Evolutionary conservation across 2,888 invertebrate genomes (phyloP).

Genomic region (Rotaria sp.): DNA sequence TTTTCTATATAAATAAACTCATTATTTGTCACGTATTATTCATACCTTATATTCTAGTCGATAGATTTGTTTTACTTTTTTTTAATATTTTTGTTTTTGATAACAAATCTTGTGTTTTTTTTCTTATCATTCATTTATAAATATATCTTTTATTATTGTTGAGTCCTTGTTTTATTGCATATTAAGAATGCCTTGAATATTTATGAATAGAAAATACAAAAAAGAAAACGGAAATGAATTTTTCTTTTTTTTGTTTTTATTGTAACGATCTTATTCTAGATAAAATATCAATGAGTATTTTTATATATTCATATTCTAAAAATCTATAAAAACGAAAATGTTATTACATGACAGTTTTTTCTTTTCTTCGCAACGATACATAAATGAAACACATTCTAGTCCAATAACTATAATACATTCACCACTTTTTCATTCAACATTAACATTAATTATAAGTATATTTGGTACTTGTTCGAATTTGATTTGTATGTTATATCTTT

Average conservation of each 20-base stretch:
- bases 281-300: background rate
- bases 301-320: background rate
- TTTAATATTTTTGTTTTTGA: too few relatives aligned
- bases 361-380: background rate
- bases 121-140: too few relatives aligned
- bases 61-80: too few relatives aligned
- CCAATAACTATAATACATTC: background rate
- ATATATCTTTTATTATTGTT: too few relatives aligned
- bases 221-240: background rate
- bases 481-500: background rate
- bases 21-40: too few relatives aligned
- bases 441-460: background rate
- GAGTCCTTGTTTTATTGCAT: background rate
- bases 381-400: background rate
- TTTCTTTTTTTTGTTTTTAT: background rate
- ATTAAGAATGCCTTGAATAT: background rate
- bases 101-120: too few relatives aligned
- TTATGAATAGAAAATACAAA: background rate
- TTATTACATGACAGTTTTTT: slow-evolving; percentile 16
- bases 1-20: too few relatives aligned
- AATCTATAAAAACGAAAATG: background rate
- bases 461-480: background rate
- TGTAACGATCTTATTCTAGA: background rate
- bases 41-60: too few relatives aligned
- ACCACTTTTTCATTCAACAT: background rate